Evolutionary conservation across 2,888 invertebrate species (phyloP).

Genomic region (Caenorhabditis japonica): DNA sequence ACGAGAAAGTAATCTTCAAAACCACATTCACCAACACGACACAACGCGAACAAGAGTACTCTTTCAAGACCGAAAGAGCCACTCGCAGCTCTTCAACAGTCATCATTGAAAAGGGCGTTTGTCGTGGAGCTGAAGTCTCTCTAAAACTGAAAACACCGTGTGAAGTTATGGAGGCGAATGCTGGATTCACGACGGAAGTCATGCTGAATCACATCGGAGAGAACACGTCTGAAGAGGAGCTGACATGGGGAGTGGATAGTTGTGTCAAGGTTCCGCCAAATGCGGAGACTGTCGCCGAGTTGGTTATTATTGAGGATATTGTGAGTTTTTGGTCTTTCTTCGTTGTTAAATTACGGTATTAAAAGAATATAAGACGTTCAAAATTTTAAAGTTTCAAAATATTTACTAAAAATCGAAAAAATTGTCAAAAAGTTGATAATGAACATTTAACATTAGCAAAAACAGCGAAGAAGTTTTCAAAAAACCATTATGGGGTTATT

Average conservation of each 20-base stretch:
- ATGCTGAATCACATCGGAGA: conserved; percentile 77
- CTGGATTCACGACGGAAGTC: conserved; percentile 78
- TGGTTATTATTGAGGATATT: conserved; percentile 77
- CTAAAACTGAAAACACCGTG: conserved; percentile 78
- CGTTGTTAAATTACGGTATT: not conserved
- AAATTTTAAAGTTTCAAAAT: too few species aligned
- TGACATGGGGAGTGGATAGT: conserved; percentile 78
- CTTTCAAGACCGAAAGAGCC: conserved; percentile 77
- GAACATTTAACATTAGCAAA: too few species aligned
- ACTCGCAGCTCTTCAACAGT: conserved; percentile 78
- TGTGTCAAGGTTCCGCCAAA: conserved; percentile 77
- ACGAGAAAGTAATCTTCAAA: conserved; percentile 73
- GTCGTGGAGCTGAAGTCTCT: conserved; percentile 69
- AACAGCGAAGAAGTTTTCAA: too few species aligned
- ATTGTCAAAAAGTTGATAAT: too few species aligned
- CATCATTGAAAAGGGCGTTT: conserved; percentile 70
- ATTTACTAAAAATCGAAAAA: too few species aligned
- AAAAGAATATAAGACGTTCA: not conserved
- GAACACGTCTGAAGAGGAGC: conserved; percentile 74
- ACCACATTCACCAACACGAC: conserved; percentile 78
- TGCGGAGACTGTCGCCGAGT: conserved; percentile 77
- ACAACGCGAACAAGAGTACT: conserved; percentile 77
- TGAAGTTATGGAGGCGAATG: conserved; percentile 78
- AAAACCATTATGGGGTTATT: too few species aligned
- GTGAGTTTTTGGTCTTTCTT: conserved; percentile 22